Base-by-base conservation (phyloP, 2,113 vertebrate species). In the Scomber japonicus region DNA sequence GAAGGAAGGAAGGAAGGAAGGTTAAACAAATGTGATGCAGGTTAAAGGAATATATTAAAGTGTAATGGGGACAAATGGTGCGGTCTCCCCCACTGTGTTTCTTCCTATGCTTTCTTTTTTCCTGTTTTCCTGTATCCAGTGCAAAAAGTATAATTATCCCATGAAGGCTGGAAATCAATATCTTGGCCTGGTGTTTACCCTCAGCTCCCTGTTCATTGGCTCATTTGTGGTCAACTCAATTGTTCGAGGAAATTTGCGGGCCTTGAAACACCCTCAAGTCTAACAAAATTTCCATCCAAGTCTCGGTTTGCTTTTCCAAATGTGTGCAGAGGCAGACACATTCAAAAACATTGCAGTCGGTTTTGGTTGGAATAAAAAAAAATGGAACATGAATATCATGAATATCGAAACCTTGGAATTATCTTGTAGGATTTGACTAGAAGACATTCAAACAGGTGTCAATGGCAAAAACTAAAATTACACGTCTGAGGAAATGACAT, bases 371-470 rank as follows among this genome's bases (percentile, higher is more conserved):
- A 40, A 14, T 5, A 61, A 31, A 55, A 82, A 79, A 73, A 71
- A 79, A 84, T 71, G n/a, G 19, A 46, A 40, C 40, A 66, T 48
- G 79, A 85, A 70, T 79, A 48, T 63, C 5, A 66, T 48, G 79
- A 85, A 70, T 79, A 48, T 63, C 5, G 8, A 82, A 74, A 78
- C 74, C 81, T 21, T 85, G 67, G 86, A 79, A 94, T 90, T 85
- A 89, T 90, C 83, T 79, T 35, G 50, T 77, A 56, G 65, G 27
- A 81, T 89, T 76, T 85, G 68, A 79, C 73, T 11, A 48, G 27
- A 53, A 54, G 67, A 88, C 61, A 82, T 86, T 80, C 82, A 88
- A 90, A 86, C 85, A 91, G 82, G 84, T 94, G 89, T 91, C 81
- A 48, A 35, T 60, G 71, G 80, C 79, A 64, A 84, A 86, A 69